A percentile compares a stretch with the other conserved stretches of the same genome.
Evolutionary conservation across 2,888 invertebrate genomes (phyloP).

Genomic region (Hirtodrosophila alboralis): DNA sequence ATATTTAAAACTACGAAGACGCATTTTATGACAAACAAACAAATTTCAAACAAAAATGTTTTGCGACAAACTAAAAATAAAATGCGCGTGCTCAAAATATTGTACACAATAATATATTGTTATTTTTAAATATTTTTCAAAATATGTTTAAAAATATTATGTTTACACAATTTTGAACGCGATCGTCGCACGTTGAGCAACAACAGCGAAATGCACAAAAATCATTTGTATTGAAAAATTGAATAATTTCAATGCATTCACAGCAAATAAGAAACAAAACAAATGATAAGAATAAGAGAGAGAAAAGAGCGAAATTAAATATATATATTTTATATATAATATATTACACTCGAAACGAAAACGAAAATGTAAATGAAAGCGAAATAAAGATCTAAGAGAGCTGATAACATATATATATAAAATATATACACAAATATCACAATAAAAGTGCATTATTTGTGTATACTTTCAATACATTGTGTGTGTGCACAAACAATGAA

Average conservation of each 20-base stretch:
- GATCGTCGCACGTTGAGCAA: slow-evolving; percentile 14
- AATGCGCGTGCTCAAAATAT: slow-evolving; percentile 15
- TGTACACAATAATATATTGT: slow-evolving; percentile 7
- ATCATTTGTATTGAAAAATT: no score
- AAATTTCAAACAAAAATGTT: slow-evolving; percentile 30
- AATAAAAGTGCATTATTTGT: slow-evolving; percentile 25
- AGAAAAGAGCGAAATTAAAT: no score
- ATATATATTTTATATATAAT: no score
- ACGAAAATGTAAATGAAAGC: slow-evolving; percentile 25
- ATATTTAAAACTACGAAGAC: slow-evolving; percentile 35
- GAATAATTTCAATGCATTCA: slow-evolving; percentile 28
- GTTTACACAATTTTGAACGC: slow-evolving; percentile 4
- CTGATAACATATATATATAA: slow-evolving; percentile 1
- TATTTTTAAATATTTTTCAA: not conserved
- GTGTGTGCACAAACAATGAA: no score
- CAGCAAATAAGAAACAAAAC: slow-evolving; percentile 19
- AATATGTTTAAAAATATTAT: not conserved
- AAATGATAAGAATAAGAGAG: slow-evolving; percentile 10
- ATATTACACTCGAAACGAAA: slow-evolving; percentile 17
- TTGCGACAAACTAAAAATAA: slow-evolving; percentile 40
- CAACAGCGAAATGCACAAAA: slow-evolving; percentile 33
- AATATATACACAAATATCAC: not conserved
- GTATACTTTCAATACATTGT: slow-evolving; percentile 7
- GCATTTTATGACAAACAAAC: slow-evolving; percentile 42
- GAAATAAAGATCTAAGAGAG: slow-evolving; percentile 16